Base-by-base conservation (phyloP, 2,888 invertebrate genomes). In the Stegana nigrithorax region DNA sequence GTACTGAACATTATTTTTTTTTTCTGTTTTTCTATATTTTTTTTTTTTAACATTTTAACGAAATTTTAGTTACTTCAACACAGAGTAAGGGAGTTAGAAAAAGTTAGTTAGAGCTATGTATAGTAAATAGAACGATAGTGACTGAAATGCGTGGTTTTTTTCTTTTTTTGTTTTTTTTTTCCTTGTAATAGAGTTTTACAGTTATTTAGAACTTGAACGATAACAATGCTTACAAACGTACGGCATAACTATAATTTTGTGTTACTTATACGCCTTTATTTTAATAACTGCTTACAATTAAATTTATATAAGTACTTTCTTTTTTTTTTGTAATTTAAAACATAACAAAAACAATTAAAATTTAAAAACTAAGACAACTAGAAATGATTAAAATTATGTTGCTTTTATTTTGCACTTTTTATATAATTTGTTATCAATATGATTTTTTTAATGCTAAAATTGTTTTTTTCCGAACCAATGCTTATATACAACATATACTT, bases 391-490 rank as follows among this genome's bases (percentile, higher is more conserved):
- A 32, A 32, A 32, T 12, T n/a, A n/a, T n/a, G n/a, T n/a, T n/a
- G n/a, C n/a, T n/a, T n/a, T n/a, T n/a, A n/a, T n/a, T n/a, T n/a
- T n/a, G n/a, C n/a, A n/a, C n/a, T n/a, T 39, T 14, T 39, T 39
- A 5, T 8, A 39, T n/a, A 39, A n/a, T 39, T 39, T 39, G 39
- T 14, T 14, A 26, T 17, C 26, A 51, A 26, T 51, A 51, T 55
- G 44, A 56, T 56, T 51, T 6, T 39, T 36, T 8, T 59, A 23
- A 51, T 66, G 42, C 39, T 65, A 65, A 47, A 47, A 25, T 45
- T 45, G 10, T 1, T 45, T 19, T 45, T 19, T 2, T 32, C 3
- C 12, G n/a, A 2, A 47, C 14, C 12, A 5, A 23, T 53, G 29
- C 17, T 14, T 26, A 51, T 55, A 36, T 55, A 55, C 21, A 55